Evolutionary conservation across 2,797 vertebrate species (phyloP).

Genomic region (Vipera latastei): DNA sequence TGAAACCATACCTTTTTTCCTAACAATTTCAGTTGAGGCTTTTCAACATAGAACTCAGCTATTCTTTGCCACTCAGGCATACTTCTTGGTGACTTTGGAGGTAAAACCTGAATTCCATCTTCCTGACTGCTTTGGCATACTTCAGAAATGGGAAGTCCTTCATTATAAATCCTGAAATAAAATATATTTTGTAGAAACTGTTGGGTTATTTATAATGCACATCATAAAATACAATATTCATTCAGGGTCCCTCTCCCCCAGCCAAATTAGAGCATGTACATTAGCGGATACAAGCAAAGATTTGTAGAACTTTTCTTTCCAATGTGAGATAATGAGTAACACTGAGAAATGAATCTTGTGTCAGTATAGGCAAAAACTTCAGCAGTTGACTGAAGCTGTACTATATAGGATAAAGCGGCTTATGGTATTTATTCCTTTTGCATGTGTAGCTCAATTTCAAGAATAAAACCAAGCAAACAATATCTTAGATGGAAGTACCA

Average conservation of each 20-base stretch:
- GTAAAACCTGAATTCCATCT: constrained; percentile 36
- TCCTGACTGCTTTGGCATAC: constrained; percentile 25
- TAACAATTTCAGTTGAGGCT: constrained; percentile 61
- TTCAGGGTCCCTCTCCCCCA: neutral
- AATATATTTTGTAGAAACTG: constrained; percentile 21
- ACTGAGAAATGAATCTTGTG: neutral
- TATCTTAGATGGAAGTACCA: neutral
- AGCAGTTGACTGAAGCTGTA: neutral
- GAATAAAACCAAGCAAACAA: neutral
- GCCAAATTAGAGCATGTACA: neutral
- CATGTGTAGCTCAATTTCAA: neutral
- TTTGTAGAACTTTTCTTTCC: neutral
- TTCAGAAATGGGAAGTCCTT: constrained; percentile 58
- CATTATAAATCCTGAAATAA: constrained; percentile 63
- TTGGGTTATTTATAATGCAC: neutral
- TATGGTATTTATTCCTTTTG: neutral
- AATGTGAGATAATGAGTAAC: neutral
- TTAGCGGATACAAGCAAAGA: neutral
- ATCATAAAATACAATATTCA: neutral
- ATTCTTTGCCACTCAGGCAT: constrained; percentile 55
- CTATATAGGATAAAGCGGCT: no score
- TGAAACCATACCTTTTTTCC: constrained; percentile 70
- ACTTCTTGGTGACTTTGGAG: constrained; percentile 17
- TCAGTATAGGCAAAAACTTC: neutral
- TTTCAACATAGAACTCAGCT: constrained; percentile 53